Evolutionary conservation across 92 coral and sea anemone genomes (phyloP), one percentile per base, ranked within the genome.

Genomic region (Parazoanthus atlanticus): DNA sequence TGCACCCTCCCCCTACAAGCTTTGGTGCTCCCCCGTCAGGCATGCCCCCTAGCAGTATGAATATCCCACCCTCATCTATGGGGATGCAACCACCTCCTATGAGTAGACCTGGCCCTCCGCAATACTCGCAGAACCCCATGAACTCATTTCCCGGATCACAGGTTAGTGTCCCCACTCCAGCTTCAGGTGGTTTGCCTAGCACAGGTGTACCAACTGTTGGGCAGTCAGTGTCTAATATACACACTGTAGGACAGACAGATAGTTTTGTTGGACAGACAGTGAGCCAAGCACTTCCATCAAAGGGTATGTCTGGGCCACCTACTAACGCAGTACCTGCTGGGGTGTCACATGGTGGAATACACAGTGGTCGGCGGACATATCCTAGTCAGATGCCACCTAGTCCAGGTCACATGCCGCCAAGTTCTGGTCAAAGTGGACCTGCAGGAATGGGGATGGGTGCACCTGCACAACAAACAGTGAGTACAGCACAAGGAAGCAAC

Each of bases 131-230:
- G 89, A 94, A 93, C 21, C 46, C 82, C 80, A 93, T 92, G 41
- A 75, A 89, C 30, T 64, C 94, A 5, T 94, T 81, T 79, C 94
- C 97, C 3, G 94, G 94, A 65, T 34, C 93, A 31, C 98, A 93
- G 98, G 98, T 95, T 93, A 90, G 96, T 91, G 89, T 76, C 41
- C 70, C 89, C 33, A 87, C 81, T 74, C 88, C 93, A 75, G 79
- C 71, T 46, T 89, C 88, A 43, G 80, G 94, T 85, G 58, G 33
- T 86, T 30, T 40, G 81, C 40, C 56, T 28, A 88, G 36, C 25
- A 65, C 38, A 36, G 33, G 65, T 71, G 10, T 36, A 21, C 77
- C 61, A 52, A 25, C 66, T 79, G 34, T 10, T 43, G 76, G 79
- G 76, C 85, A 29, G 85, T 82, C 30, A n/a, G 74, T 84, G 92